Conservation (phyloP, 1,140 invertebrate genomes). For the Cydia splendana region DNA sequence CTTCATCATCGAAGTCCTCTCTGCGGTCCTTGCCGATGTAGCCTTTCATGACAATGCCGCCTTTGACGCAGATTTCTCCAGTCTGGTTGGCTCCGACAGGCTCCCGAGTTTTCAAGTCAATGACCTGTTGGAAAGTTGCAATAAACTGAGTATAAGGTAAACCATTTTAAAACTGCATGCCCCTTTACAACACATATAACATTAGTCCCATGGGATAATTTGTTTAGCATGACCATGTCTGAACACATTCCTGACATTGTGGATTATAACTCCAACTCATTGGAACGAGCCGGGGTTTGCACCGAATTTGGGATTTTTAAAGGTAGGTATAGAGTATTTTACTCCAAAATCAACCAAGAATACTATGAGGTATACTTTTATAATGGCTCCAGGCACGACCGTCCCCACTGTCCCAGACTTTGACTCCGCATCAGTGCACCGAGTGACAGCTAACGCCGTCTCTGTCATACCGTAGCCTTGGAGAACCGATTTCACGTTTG, state of each 20-base stretch:
- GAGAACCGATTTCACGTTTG: constrained; percentile 45
- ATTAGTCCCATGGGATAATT: too few species aligned
- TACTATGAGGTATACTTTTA: too few species aligned
- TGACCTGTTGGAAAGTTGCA: constrained; percentile 25
- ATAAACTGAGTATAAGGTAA: too few species aligned
- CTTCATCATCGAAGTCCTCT: constrained; percentile 80
- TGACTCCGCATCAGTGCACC: constrained; percentile 34
- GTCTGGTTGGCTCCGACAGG: constrained; percentile 71
- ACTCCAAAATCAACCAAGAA: too few species aligned
- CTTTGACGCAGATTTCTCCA: constrained; percentile 81
- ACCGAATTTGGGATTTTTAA: too few species aligned
- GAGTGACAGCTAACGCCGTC: constrained; percentile 52
- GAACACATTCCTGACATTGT: too few species aligned
- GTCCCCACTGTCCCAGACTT: constrained; percentile 55
- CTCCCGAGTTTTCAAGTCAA: constrained; percentile 81
- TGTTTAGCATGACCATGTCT: too few species aligned
- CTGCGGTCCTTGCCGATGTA: constrained; percentile 79
- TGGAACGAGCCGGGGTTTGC: too few species aligned
- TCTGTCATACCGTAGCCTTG: constrained; percentile 75
- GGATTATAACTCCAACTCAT: too few species aligned
- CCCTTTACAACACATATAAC: too few species aligned
- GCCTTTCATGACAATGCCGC: constrained; percentile 82
- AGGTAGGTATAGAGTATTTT: too few species aligned
- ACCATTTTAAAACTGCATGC: too few species aligned
- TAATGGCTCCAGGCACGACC: constrained; percentile 34